Base-by-base conservation (phyloP, 2,797 vertebrate species). In the Neostethus bicornis region DNA sequence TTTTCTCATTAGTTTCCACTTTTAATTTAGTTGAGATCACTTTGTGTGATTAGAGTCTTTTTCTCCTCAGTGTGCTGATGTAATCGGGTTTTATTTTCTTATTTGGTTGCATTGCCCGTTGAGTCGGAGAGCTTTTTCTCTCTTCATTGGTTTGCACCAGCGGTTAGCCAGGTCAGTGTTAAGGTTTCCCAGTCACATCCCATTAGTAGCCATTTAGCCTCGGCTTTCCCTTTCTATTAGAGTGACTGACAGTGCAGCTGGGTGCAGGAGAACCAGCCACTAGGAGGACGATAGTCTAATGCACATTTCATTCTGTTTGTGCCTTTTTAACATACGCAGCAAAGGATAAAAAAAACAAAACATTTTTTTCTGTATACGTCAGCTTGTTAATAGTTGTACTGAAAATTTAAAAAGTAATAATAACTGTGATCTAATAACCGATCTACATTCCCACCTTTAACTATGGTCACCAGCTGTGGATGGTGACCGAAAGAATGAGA, bases 171-270 rank as follows among this genome's bases (percentile, higher is more conserved):
- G 60, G 67, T 80, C 51, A 61, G 53, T 35, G 49, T 70, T 75
- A 74, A 77, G 61, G 71, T 80, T 87, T 78, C 61, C 43, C 53
- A 70, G 81, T 89, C 80, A 68, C 77, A 66, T 83, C 71, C 75
- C 51, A 85, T 87, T 85, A 83, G 84, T 56, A 55, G 71, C 69
- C 54, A 49, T 80, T 90, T 83, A 85, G 81, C 66, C 57, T 21
- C 54, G 35, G 75, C 80, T 63, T 80, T 90, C 87, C 53, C 73
- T 63, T 87, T 79, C 62, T 48, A 81, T 91, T 88, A 89, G 55
- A 35, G 29, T 85, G 86, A 91, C 34, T 86, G 88, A 86, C 87
- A 85, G 70, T n/a, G 29, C 57, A 67, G 66, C 55, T 52, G 62
- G 56, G 58, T 67, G 59, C 70, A 80, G 69, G 48, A 49, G 56